Conservation (phyloP, 2,797 vertebrate genomes). For the Poeciliopsis paucimaculata region DNA sequence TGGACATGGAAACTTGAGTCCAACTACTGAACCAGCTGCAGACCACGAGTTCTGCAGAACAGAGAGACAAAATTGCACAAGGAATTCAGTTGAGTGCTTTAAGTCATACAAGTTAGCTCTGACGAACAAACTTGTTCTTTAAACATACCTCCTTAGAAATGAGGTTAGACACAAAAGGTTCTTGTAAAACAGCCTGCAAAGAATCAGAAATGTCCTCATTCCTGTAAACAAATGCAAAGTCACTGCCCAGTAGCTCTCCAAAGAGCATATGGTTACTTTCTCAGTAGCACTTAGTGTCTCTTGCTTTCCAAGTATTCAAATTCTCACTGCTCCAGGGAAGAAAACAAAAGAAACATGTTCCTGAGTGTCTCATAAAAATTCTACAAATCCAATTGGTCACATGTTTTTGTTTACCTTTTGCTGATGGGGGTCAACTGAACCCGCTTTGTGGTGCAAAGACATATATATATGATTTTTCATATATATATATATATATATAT, state of each 20-base stretch:
- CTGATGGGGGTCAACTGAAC: not conserved
- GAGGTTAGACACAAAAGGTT: constrained; percentile 16
- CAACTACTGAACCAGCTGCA: constrained; percentile 54
- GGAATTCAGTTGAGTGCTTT: constrained; percentile 9
- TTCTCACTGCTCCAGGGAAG: constrained; percentile 13
- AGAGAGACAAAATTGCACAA: constrained; percentile 29
- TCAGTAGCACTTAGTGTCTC: constrained; percentile 42
- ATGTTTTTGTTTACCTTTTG: constrained; percentile 5
- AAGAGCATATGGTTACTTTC: constrained; percentile 64
- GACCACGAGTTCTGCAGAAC: constrained; percentile 30
- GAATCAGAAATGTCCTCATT: constrained; percentile 37
- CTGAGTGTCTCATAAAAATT: constrained; percentile 33
- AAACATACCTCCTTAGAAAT: not conserved
- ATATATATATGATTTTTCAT: too few relatives aligned
- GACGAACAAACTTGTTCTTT: not conserved
- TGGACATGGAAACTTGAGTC: constrained; percentile 42
- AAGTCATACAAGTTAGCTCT: constrained; percentile 14
- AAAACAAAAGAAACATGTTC: constrained; percentile 29
- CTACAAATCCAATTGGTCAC: constrained; percentile 1
- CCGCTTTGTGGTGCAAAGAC: not conserved
- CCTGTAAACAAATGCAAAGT: constrained; percentile 53
- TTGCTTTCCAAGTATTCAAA: constrained; percentile 52
- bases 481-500: too few relatives aligned
- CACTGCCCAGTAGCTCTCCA: constrained; percentile 21
- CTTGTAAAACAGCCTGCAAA: constrained; percentile 13